These are phyloP conservation scores for Thera britannica DNA, from an alignment of 2,888 invertebrate species.

Conservation along the genomic window DNA sequence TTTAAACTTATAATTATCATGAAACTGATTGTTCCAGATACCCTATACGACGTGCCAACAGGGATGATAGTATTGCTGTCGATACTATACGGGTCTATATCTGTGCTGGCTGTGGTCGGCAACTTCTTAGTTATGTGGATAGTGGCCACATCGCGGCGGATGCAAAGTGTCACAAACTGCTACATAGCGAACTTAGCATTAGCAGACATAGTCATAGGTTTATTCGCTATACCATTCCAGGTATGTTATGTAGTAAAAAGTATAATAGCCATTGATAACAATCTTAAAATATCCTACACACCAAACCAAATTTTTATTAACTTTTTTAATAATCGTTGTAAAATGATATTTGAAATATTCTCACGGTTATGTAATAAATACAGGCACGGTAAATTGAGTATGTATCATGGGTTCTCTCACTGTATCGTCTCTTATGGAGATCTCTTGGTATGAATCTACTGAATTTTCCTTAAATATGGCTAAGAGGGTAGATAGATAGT, in stretches of 20 bases:
- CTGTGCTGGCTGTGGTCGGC: conserved; percentile 91
- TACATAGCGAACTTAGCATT: conserved; percentile 94
- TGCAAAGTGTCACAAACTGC: conserved; percentile 93
- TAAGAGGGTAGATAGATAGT: no score
- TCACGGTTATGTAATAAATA: no score
- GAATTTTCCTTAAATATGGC: no score
- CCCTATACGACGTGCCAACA: conserved; percentile 89
- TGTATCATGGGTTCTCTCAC: no score
- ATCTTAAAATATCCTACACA: no score
- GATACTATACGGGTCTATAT: conserved; percentile 92
- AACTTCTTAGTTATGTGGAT: conserved; percentile 95
- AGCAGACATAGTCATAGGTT: conserved; percentile 93
- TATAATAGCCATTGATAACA: no score
- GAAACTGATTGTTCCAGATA: conserved; percentile 72
- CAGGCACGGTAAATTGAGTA: no score
- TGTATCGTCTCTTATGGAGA: no score
- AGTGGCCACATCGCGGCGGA: conserved; percentile 89
- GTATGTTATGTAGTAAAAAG: conserved; percentile 52
- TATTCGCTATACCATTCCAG: conserved; percentile 93
- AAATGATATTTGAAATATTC: no score
- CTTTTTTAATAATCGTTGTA: no score
- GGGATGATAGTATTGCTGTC: conserved; percentile 90
- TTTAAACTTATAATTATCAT: not conserved
- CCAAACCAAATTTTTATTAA: no score
- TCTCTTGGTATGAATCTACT: no score